A percentile compares a stretch with the other conserved stretches of the same genome.
phyloP scores from a whole-genome alignment of 2,797 vertebrate species.

The Sebastes kiyomatsui region DNA sequence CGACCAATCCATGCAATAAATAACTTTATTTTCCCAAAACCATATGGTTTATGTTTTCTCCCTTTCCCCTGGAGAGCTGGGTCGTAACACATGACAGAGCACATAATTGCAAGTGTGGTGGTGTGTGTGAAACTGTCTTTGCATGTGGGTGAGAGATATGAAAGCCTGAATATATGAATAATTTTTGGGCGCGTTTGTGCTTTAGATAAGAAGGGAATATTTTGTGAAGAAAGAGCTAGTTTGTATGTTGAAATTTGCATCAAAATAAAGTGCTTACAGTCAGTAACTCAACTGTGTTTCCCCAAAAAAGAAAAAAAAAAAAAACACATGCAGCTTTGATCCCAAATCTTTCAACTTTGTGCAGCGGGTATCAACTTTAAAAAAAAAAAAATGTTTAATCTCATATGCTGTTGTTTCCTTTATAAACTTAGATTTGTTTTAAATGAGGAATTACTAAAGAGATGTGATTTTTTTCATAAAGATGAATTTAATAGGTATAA shows the following conservation, averaged over 20 bases:
- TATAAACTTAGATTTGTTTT: not conserved
- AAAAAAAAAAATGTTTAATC: not conserved
- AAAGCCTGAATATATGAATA: constrained; percentile 58
- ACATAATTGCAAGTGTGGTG: constrained; percentile 31
- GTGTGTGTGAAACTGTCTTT: constrained; percentile 18
- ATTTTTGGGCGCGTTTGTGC: constrained; percentile 24
- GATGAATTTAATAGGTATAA: not conserved
- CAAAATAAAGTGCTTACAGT: constrained; percentile 17
- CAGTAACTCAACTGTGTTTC: not conserved
- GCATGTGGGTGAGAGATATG: constrained; percentile 33
- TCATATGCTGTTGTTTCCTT: not conserved
- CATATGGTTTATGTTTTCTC: constrained; percentile 1
- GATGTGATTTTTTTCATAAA: not conserved
- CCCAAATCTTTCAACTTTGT: not conserved
- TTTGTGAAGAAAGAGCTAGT: not conserved
- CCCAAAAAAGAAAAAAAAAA: not conserved
- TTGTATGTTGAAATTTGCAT: constrained; percentile 37
- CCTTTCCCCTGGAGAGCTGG: not conserved
- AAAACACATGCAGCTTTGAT: not conserved
- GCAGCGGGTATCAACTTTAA: not conserved
- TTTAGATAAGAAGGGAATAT: constrained; percentile 22
- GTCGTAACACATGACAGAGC: constrained; percentile 14
- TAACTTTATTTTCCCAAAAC: constrained; percentile 3
- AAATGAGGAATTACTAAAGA: not conserved
- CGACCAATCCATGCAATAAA: not conserved